Conservation (phyloP, 2,888 invertebrate species). For the Nephrotoma appendiculata region DNA sequence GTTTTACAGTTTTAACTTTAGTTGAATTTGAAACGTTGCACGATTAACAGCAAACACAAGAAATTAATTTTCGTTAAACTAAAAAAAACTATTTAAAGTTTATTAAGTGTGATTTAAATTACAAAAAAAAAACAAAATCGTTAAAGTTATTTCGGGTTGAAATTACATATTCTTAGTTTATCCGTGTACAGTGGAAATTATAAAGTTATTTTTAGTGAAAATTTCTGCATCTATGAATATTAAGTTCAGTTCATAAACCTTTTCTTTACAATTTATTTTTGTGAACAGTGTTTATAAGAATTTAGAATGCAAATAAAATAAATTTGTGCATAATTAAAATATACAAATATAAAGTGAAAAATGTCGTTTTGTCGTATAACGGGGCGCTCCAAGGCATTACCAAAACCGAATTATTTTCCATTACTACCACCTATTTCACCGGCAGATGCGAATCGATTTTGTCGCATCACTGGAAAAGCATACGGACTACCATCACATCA, state of each 20-base stretch:
- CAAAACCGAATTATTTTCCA: constrained; percentile 70
- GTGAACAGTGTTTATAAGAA: neutral
- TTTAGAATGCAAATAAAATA: neutral
- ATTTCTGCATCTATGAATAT: neutral
- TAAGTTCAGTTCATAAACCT: neutral
- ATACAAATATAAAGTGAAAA: neutral
- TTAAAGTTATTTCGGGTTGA: neutral
- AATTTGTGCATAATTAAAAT: neutral
- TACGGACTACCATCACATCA: constrained; percentile 59
- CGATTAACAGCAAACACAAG: neutral
- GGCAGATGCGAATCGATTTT: constrained; percentile 65
- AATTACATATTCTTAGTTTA: neutral
- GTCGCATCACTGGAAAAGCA: constrained; percentile 65
- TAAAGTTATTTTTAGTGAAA: neutral
- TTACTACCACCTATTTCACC: constrained; percentile 66
- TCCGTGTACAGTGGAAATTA: neutral
- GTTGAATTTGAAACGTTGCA: neutral
- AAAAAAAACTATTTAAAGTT: neutral
- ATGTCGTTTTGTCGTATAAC: constrained; percentile 72
- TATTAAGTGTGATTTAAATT: neutral
- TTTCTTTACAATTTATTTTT: neutral
- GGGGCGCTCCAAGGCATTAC: constrained; percentile 62
- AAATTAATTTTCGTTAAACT: neutral
- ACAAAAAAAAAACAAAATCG: neutral
- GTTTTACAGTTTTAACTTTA: neutral